Evolutionary conservation across 2,113 vertebrate genomes (phyloP), one percentile per base, ranked within the genome.

Genomic region (Coreoperca whiteheadi): DNA sequence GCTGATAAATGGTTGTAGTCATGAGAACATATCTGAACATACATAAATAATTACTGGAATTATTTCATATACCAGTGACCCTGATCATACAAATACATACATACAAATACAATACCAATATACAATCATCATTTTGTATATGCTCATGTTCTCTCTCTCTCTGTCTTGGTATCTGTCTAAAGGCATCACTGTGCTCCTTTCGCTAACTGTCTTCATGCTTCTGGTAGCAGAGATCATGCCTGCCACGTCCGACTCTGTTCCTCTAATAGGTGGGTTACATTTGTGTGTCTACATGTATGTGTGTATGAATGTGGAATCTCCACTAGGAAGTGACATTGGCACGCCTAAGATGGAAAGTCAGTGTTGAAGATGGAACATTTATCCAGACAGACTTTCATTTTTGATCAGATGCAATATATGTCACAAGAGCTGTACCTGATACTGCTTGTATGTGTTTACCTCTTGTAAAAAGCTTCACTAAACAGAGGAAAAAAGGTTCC

Each of bases 221-320:
- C 95, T 97, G 77, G 97, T 97, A 20, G 97, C 97, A 25, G 97
- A 97, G 91, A 97, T 97, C 88, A 97, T 97, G 97, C 97, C 97
- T 12, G 96, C 97, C 74, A 97, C 97, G 8, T 97, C 97, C 4
- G 97, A 97, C 91, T 97, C 97, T 0, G 97, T 97, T 39, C 96
- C 97, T 39, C 95, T 97, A 61, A 97, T 97, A 65, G 97, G 97
- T 97, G 92, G 83, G 96, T 91, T 69, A 50, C 64, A 48, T 82
- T 50, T 56, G 50, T 4, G 28, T 71, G 46, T 80, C 20, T 30
- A 32, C 18, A 20, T 88, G 56, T 46, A 61, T 50, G 10, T 6
- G 1, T 63, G 56, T 3, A 7, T 50, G 1, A 57, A 68, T 77
- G 60, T 39, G 30, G 7, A 15, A 67, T 53, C 12, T 9, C 16